These are phyloP conservation scores for Unio delphinus DNA, from an alignment of 2,888 invertebrate genomes.

Conservation along the genomic window DNA sequence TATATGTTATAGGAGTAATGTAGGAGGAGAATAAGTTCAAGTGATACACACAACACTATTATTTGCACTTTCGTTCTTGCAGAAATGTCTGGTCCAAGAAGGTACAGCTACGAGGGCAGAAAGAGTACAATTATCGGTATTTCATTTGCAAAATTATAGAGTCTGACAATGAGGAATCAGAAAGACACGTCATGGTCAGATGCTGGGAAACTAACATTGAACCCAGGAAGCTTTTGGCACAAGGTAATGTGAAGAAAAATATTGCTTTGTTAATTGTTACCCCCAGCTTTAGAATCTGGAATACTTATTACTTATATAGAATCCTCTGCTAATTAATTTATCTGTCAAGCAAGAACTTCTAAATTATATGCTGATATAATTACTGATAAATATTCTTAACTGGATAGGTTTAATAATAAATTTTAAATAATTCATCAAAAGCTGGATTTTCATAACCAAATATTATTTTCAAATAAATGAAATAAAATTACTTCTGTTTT, in stretches of 20 bases:
- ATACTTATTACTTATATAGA: too few species aligned
- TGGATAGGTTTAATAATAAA: too few species aligned
- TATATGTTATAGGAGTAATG: too few species aligned
- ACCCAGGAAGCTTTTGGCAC: constrained; percentile 35
- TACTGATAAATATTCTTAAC: background rate
- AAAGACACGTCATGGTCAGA: constrained; percentile 28
- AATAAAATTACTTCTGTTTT: too few species aligned
- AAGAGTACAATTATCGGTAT: constrained; percentile 43
- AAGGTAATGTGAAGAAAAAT: constrained; percentile 24
- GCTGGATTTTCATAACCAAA: too few species aligned
- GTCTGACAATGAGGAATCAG: constrained; percentile 36
- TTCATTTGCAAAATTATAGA: constrained; percentile 34
- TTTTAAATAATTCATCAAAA: too few species aligned
- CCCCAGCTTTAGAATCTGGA: too few species aligned
- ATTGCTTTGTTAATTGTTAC: background rate
- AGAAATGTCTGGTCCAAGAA: constrained; percentile 45
- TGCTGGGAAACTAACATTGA: constrained; percentile 51
- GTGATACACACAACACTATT: background rate
- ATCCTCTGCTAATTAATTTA: too few species aligned
- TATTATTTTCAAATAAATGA: too few species aligned
- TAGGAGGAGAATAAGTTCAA: too few species aligned
- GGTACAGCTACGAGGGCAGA: constrained; percentile 25
- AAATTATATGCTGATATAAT: background rate
- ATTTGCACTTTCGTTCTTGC: constrained; percentile 1
- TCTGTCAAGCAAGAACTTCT: background rate